Evolutionary conservation across 1,140 invertebrate species (phyloP), one percentile per base, ranked within the genome.

Genomic region (Anadara kagoshimensis): DNA sequence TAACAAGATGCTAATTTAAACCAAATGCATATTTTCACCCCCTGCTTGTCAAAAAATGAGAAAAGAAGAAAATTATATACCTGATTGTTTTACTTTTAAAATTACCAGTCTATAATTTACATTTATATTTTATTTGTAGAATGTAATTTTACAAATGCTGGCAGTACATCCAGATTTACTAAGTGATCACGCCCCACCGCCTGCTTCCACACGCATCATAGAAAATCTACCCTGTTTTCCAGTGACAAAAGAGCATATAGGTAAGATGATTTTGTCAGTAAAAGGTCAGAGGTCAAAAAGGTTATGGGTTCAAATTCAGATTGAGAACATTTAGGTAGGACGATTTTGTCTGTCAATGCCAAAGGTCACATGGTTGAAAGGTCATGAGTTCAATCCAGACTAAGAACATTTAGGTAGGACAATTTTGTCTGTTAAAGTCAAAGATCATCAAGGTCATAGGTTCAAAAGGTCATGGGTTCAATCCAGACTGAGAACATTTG

Each of bases 71-170:
- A n/a, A n/a, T 51, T 18, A 20, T 51, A 20, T 18, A 2, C 16
- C 16, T 16, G 20, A 20, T 51, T 18, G 1, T 20, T 51, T 51
- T 51, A 2, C 16, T 36, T 36, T 36, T 3, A 36, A 36, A 36
- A 36, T 36, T 36, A 7, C 2, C 29, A 36, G 29, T 36, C 7
- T 7, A 36, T 36, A 3, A 36, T 36, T 36, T 36, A n/a, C n/a
- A n/a, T n/a, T n/a, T n/a, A n/a, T n/a, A n/a, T n/a, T n/a, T 58
- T 53, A 20, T 41, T 51, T 66, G 16, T 70, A 82, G 80, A 80
- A 73, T 66, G 78, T 82, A 44, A 82, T 82, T 24, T 43, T 75
- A 44, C 78, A 82, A 69, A 79, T 82, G 78, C 59, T 80, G 43
- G 68, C 76, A 12, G 73, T 82, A 4, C 73, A 82, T 47, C 80